Percentiles rank a stretch among this genome's conserved stretches.
phyloP scores from a whole-genome alignment of 2,113 vertebrate genomes.

The Phasianus colchicus region DNA sequence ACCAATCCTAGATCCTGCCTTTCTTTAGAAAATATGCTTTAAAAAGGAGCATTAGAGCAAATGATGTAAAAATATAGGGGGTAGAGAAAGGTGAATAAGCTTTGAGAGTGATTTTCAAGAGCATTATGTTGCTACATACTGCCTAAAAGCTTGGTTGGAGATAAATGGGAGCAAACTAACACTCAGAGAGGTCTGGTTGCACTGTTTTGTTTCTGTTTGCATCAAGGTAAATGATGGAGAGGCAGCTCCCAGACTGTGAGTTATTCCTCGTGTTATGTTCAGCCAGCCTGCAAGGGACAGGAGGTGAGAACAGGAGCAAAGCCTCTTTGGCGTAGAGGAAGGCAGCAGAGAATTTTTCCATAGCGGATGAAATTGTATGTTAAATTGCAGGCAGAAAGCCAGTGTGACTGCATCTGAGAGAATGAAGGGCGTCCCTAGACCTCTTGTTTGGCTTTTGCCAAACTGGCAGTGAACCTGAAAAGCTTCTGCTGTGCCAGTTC shows the following conservation, averaged over 20 bases:
- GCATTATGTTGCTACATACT: background rate
- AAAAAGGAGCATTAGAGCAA: background rate
- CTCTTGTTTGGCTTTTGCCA: background rate
- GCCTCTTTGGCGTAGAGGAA: background rate
- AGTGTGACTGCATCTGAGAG: background rate
- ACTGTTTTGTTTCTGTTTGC: background rate
- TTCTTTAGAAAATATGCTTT: background rate
- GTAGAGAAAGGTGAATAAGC: background rate
- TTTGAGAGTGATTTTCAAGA: background rate
- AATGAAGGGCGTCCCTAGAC: background rate
- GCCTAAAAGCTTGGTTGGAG: background rate
- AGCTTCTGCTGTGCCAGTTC: background rate
- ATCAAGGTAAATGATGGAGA: background rate
- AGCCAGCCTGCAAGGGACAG: background rate
- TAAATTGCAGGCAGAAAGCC: background rate
- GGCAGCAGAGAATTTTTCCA: background rate
- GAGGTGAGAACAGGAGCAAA: background rate
- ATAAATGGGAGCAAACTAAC: background rate
- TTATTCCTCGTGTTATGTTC: background rate
- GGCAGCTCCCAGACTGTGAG: background rate
- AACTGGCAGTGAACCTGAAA: background rate
- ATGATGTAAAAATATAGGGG: background rate
- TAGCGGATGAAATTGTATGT: background rate
- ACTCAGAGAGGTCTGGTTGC: background rate
- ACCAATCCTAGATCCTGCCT: background rate